Evolutionary conservation across 2,113 vertebrate species (phyloP), one percentile per base, ranked within the genome.

Genomic region (Dissostichus mawsoni): DNA sequence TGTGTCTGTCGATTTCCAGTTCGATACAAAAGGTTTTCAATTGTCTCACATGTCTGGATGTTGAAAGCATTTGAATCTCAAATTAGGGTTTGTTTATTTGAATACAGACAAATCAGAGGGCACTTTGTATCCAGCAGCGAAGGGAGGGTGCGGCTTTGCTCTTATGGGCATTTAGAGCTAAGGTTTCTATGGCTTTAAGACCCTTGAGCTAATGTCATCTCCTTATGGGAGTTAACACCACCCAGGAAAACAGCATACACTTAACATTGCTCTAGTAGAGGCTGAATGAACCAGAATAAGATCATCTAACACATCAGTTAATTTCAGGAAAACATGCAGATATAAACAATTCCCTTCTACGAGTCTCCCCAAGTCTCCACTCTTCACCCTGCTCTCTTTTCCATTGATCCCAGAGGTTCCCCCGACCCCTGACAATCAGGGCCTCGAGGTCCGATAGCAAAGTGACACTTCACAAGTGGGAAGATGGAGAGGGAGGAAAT

Each of bases 381-480:
- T 58, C 69, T 70, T 41, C 53, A 59, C 25, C 56, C 55, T 4
- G 2, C 6, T 20, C 77, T 80, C 72, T 51, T 71, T 57, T 36
- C 89, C 85, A 91, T 82, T 93, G 92, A 94, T 94, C 78, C 70
- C 51, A 4, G 17, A 61, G 53, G 64, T 86, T 77, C 84, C n/a
- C 68, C 55, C 57, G 76, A 86, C 90, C 87, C 83, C 76, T 59
- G 66, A 75, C 90, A 80, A 76, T 79, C 78, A 82, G 78, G 36
- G 69, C 78, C 84, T 50, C 8, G 48, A 84, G 91, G 84, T 92
- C 91, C 52, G 82, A 92, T 84, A 69, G 81, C 84, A 81, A 91
- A 93, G 86, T 89, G 92, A 92, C 91, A 88, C 88, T 91, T 93
- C 89, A 88, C 87, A 87, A 91, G 84, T 73, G 64, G 66, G 76